These are phyloP conservation scores for Sminthurides aquaticus DNA, from an alignment of 2,888 invertebrate species.

Conservation along the genomic window DNA sequence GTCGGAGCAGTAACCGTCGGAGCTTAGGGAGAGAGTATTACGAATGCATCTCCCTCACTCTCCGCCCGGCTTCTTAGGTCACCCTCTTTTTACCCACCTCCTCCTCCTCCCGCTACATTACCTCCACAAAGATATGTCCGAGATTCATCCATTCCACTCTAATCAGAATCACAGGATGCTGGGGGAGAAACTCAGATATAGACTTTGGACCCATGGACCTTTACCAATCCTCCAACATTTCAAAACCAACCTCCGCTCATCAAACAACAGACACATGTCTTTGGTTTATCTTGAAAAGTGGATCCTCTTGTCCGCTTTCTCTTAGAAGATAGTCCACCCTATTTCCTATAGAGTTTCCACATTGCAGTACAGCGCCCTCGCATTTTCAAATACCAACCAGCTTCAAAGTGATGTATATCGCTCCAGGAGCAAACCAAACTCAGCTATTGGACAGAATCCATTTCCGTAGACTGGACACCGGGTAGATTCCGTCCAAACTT, in stretches of 20 bases:
- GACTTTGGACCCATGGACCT: no score
- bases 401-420: no score
- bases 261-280: background rate
- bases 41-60: slow-evolving; percentile 15
- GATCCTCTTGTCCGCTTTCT: no score
- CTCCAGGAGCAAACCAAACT: no score
- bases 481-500: background rate
- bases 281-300: no score
- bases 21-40: no score
- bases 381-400: background rate
- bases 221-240: no score
- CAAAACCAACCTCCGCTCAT: background rate
- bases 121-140: background rate
- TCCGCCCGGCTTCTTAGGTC: slow-evolving; percentile 12
- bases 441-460: slow-evolving; percentile 1
- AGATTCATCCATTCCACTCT: background rate
- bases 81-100: background rate
- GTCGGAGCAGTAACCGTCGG: slow-evolving; percentile 8
- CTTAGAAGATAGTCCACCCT: no score
- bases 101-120: slow-evolving; percentile 9
- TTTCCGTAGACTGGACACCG: slow-evolving; percentile 3
- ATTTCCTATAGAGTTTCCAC: no score
- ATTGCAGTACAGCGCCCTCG: background rate
- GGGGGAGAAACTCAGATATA: background rate
- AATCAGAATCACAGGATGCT: background rate